Conservation (phyloP, 2,113 vertebrate genomes). For the Hyaena hyaena region DNA sequence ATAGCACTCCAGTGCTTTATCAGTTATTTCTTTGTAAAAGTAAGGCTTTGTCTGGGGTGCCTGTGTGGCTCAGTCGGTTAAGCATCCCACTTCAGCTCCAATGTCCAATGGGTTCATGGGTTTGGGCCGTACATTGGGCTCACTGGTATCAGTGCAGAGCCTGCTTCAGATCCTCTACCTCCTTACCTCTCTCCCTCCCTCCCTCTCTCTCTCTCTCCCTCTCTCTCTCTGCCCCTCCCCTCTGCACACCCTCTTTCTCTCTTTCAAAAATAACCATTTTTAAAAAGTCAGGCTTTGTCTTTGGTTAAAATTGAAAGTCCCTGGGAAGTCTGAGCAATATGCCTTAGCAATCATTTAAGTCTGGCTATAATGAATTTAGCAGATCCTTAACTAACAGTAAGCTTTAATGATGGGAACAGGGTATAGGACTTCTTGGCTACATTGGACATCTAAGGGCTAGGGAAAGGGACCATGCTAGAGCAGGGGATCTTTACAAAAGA, state of each 20-base stretch:
- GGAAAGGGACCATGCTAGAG: background rate
- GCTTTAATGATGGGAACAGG: background rate
- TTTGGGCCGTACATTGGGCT: no score
- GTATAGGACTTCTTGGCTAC: background rate
- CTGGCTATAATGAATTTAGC: background rate
- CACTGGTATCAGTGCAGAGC: no score
- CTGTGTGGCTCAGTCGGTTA: no score
- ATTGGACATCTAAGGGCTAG: background rate
- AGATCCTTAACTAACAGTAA: background rate
- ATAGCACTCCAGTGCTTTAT: background rate
- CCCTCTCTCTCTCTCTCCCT: no score
- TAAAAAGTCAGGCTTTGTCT: background rate
- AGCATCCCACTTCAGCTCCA: no score
- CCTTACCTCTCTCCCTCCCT: no score
- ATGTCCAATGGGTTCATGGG: no score
- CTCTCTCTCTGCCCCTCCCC: no score
- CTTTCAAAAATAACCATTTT: no score
- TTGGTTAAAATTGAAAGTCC: background rate
- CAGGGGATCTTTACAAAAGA: background rate
- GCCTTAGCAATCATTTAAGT: background rate
- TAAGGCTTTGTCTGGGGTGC: background rate
- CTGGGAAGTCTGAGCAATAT: background rate
- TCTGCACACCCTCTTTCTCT: no score
- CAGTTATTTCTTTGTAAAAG: background rate
- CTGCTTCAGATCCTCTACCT: no score